Conservation (phyloP, 1,140 invertebrate genomes). For the Orchestia grillus region DNA sequence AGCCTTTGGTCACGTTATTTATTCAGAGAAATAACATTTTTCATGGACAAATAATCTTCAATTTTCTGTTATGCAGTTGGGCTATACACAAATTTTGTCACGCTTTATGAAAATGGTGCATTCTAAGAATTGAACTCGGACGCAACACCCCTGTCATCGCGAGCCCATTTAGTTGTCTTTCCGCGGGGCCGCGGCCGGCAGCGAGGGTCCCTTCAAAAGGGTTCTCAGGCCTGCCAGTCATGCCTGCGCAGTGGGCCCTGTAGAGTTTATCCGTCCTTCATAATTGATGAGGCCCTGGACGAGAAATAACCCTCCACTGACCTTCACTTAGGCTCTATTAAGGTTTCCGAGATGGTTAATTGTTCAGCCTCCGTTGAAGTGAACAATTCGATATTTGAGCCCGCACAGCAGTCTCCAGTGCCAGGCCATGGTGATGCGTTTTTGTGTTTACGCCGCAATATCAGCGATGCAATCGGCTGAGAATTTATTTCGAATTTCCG, state of each 20-base stretch:
- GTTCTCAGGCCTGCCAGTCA: background rate
- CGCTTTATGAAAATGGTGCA: background rate
- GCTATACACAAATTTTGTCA: background rate
- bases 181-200: background rate
- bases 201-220: background rate
- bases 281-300: background rate
- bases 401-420: background rate
- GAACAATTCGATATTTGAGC: background rate
- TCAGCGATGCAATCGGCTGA: background rate
- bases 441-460: background rate
- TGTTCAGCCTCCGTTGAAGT: background rate
- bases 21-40: no score
- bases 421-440: background rate
- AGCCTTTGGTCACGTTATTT: no score
- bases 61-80: no score
- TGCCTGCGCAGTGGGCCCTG: background rate
- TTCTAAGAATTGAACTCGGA: background rate
- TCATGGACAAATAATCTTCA: no score
- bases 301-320: background rate
- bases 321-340: background rate
- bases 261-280: background rate
- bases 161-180: background rate
- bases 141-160: background rate
- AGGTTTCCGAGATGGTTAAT: background rate
- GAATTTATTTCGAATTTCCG: background rate